A percentile compares a stretch with the other conserved stretches of the same genome.
These are phyloP conservation scores for Podiceps cristatus DNA, from an alignment of 2,113 vertebrate genomes.

Conservation along the genomic window DNA sequence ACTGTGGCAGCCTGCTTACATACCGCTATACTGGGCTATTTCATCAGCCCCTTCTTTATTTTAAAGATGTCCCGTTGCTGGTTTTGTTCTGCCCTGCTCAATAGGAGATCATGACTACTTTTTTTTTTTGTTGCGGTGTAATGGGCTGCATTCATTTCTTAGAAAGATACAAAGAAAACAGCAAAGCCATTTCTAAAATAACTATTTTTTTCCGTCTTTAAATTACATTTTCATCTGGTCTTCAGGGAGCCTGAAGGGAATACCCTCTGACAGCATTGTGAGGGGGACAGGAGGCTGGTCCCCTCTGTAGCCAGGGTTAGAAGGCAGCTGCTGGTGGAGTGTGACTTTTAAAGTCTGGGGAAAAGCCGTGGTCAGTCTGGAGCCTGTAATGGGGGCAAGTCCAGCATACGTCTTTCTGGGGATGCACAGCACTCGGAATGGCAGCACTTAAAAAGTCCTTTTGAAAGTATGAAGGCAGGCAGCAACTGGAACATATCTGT, in stretches of 20 bases:
- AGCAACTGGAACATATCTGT: neutral
- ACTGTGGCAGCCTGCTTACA: neutral
- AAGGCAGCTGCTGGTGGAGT: neutral
- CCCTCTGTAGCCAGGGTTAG: neutral
- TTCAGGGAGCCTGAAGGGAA: neutral
- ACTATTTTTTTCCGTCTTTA: neutral
- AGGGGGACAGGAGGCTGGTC: neutral
- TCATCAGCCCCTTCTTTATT: neutral
- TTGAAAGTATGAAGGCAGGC: neutral
- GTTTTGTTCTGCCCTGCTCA: neutral
- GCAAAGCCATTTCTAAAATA: neutral
- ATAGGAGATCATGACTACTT: neutral
- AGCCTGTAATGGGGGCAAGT: neutral
- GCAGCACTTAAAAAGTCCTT: neutral
- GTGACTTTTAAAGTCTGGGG: neutral
- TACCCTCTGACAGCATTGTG: neutral
- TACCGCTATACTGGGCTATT: neutral
- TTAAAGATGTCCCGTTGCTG: neutral
- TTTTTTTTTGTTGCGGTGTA: neutral
- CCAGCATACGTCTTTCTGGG: neutral
- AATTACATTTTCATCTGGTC: neutral
- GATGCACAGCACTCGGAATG: neutral
- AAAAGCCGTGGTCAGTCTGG: accelerated
- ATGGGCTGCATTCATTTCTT: neutral
- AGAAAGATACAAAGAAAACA: neutral